Conservation (phyloP, 23 tunicate species). For the Oikopleura albicans region DNA sequence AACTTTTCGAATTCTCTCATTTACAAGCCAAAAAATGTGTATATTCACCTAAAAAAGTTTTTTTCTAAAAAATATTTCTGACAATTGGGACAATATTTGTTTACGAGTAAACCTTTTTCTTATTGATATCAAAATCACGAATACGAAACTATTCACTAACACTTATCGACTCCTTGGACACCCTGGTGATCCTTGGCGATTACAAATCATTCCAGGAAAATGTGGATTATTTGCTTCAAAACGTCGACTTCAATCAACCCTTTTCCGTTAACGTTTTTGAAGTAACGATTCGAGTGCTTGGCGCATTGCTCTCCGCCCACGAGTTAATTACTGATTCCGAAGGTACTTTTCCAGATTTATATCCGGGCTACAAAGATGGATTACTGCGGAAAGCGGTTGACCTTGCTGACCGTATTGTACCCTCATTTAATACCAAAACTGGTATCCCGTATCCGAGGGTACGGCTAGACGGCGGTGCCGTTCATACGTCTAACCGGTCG, state of each 20-base stretch:
- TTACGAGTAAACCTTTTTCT: no score
- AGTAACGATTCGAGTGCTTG: conserved; percentile 36
- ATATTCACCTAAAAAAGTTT: no score
- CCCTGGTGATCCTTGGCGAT: conserved; percentile 24
- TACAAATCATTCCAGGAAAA: background rate
- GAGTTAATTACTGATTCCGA: conserved; percentile 42
- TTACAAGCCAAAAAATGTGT: no score
- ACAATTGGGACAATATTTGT: no score
- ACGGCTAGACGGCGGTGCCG: background rate
- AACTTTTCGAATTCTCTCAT: no score
- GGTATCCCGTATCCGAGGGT: conserved; percentile 86
- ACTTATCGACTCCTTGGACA: conserved; percentile 64
- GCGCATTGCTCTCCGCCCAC: conserved; percentile 65
- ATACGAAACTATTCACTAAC: conserved; percentile 71
- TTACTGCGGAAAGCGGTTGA: conserved; percentile 49
- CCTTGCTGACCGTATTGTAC: conserved; percentile 58
- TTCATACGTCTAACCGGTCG: conserved; percentile 21
- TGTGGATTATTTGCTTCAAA: background rate
- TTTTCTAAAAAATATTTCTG: no score
- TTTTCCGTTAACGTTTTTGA: background rate
- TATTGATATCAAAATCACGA: no score
- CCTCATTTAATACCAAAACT: conserved; percentile 49
- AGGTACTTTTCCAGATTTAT: conserved; percentile 62
- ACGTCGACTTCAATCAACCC: background rate
- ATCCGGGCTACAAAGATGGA: conserved; percentile 45